Conservation (phyloP, 2,888 invertebrate genomes). For the Zeuzera pyrina region DNA sequence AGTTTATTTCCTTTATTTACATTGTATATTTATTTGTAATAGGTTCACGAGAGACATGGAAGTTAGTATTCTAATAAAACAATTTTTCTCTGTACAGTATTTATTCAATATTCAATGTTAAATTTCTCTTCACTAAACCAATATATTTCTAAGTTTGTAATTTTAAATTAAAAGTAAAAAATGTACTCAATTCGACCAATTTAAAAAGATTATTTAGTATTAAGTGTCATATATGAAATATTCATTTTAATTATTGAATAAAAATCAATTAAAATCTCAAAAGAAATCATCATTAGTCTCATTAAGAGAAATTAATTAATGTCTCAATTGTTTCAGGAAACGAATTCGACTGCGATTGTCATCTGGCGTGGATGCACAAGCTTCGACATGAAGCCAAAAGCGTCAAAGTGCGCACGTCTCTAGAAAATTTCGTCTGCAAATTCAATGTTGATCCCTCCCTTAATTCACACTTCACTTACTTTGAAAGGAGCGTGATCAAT, state of each 20-base stretch:
- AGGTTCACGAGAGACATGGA: too few relatives aligned
- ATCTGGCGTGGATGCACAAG: constrained; percentile 86
- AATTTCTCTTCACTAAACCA: too few relatives aligned
- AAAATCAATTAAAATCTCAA: constrained; percentile 27
- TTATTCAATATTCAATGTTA: too few relatives aligned
- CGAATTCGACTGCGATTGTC: constrained; percentile 87
- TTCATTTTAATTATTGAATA: constrained; percentile 21
- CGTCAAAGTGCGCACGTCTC: constrained; percentile 77
- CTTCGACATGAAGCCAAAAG: constrained; percentile 84
- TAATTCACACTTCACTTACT: constrained; percentile 56
- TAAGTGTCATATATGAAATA: constrained; percentile 6
- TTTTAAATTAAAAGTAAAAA: too few relatives aligned
- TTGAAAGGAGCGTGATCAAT: constrained; percentile 48
- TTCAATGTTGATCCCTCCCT: constrained; percentile 63
- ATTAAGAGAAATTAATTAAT: constrained; percentile 16
- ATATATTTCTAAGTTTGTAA: too few relatives aligned
- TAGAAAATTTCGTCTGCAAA: constrained; percentile 83
- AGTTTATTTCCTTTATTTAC: too few relatives aligned
- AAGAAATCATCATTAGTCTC: constrained; percentile 24
- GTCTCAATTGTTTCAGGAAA: constrained; percentile 78
- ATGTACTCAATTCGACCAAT: too few relatives aligned
- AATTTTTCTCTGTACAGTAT: too few relatives aligned
- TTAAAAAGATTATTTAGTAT: too few relatives aligned
- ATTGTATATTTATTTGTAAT: too few relatives aligned
- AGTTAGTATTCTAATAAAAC: too few relatives aligned